Conservation (phyloP, 1,140 invertebrate genomes). For the Formica exsecta region DNA sequence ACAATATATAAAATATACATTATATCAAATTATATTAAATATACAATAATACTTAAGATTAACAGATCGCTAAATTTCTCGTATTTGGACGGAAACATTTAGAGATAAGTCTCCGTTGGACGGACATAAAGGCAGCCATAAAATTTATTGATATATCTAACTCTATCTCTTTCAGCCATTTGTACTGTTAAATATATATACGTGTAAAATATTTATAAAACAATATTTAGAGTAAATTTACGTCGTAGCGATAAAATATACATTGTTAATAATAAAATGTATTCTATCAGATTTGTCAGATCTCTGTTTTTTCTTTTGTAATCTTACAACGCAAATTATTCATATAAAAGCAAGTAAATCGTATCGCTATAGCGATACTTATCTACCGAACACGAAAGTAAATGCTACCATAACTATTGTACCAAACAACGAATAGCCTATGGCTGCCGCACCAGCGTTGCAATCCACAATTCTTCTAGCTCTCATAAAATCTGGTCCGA, state of each 20-base stretch:
- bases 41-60: slow-evolving; percentile 45
- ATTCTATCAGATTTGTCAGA: slow-evolving; percentile 15
- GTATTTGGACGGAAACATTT: slow-evolving; percentile 67
- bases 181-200: slow-evolving; percentile 21
- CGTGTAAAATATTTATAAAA: slow-evolving; percentile 46
- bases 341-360: background rate
- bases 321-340: background rate
- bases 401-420: slow-evolving; percentile 73
- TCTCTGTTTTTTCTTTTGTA: background rate
- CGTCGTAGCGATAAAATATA: background rate
- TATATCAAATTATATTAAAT: slow-evolving; percentile 55
- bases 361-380: slow-evolving; percentile 36
- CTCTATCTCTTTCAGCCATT: slow-evolving; percentile 31
- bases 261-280: slow-evolving; percentile 8
- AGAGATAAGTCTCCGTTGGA: slow-evolving; percentile 19
- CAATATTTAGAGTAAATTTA: slow-evolving; percentile 25
- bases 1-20: slow-evolving; percentile 54
- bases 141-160: slow-evolving; percentile 17
- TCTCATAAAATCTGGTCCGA: slow-evolving; percentile 92
- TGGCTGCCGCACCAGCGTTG: slow-evolving; percentile 86
- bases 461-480: slow-evolving; percentile 93
- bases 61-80: slow-evolving; percentile 19
- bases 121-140: slow-evolving; percentile 21
- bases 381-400: slow-evolving; percentile 73
- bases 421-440: slow-evolving; percentile 76